Evolutionary conservation across 2,113 vertebrate species (phyloP).

Genomic region (Hemiscyllium ocellatum): DNA sequence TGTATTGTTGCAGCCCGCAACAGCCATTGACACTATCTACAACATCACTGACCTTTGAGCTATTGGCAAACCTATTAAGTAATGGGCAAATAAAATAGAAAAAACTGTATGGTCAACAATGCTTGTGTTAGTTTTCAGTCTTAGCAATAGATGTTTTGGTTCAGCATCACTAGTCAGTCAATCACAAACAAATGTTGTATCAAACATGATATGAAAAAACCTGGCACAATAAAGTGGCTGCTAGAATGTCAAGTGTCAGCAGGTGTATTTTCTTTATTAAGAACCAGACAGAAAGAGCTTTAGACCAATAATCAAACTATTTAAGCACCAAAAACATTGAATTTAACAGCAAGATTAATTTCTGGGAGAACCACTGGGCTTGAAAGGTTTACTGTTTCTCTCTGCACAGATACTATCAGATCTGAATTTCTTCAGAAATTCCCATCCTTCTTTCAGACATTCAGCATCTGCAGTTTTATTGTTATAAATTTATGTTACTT

Average conservation of each 20-base stretch:
- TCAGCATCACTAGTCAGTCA: background rate
- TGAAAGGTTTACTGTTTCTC: no score
- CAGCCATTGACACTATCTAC: no score
- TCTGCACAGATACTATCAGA: no score
- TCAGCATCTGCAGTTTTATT: no score
- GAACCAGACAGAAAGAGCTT: background rate
- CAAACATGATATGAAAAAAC: background rate
- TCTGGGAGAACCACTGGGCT: background rate
- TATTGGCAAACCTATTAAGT: no score
- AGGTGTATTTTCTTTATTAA: background rate
- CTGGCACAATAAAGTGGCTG: background rate
- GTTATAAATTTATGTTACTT: background rate
- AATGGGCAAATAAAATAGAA: background rate
- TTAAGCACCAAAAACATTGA: background rate
- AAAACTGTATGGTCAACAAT: background rate
- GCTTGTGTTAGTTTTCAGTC: background rate
- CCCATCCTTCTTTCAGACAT: no score
- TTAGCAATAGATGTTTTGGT: background rate
- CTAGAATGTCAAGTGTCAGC: background rate
- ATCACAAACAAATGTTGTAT: background rate
- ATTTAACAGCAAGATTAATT: background rate
- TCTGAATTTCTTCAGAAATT: no score
- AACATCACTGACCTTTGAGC: no score
- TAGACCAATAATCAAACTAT: background rate
- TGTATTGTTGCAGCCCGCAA: no score